A percentile compares a stretch with the other conserved stretches of the same genome.
phyloP scores from a whole-genome alignment of 2,797 vertebrate species.

The Paratrypauchen microcephalus region DNA sequence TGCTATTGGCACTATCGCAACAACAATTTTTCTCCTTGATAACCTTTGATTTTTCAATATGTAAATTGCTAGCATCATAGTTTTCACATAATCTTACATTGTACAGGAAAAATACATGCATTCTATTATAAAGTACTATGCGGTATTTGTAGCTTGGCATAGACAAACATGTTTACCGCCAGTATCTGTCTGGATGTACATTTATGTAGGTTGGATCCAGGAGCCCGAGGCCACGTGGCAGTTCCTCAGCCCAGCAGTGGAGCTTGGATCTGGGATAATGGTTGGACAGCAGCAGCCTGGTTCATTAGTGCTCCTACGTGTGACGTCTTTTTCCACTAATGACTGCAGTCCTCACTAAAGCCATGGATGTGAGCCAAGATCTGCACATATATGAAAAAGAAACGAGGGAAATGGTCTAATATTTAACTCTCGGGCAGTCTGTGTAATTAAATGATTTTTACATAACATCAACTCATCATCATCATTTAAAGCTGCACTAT shows the following conservation, averaged over 20 bases:
- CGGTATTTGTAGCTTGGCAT: not conserved
- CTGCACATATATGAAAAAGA: not conserved
- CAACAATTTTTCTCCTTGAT: slow-evolving; percentile 33
- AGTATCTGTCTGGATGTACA: not conserved
- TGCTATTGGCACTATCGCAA: slow-evolving; percentile 20
- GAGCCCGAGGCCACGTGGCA: slow-evolving; percentile 59
- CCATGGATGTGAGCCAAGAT: slow-evolving; percentile 23
- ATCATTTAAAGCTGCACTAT: too few relatives aligned
- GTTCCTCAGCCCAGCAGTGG: slow-evolving; percentile 24
- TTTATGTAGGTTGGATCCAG: not conserved
- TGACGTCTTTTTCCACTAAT: slow-evolving; percentile 31
- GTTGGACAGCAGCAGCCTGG: slow-evolving; percentile 38
- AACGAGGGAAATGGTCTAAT: not conserved
- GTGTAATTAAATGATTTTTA: not conserved
- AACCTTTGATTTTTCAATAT: slow-evolving; percentile 38
- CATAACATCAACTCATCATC: not conserved
- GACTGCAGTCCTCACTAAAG: slow-evolving; percentile 27
- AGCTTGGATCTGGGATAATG: slow-evolving; percentile 33
- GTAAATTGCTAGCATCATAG: slow-evolving; percentile 39
- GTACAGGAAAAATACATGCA: slow-evolving; percentile 1
- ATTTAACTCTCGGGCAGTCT: not conserved
- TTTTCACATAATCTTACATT: slow-evolving; percentile 14
- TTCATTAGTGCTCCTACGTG: slow-evolving; percentile 46
- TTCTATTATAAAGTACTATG: not conserved
- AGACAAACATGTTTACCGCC: not conserved